Base-by-base conservation (phyloP, 2,113 vertebrate genomes). In the Tapirus terrestris region DNA sequence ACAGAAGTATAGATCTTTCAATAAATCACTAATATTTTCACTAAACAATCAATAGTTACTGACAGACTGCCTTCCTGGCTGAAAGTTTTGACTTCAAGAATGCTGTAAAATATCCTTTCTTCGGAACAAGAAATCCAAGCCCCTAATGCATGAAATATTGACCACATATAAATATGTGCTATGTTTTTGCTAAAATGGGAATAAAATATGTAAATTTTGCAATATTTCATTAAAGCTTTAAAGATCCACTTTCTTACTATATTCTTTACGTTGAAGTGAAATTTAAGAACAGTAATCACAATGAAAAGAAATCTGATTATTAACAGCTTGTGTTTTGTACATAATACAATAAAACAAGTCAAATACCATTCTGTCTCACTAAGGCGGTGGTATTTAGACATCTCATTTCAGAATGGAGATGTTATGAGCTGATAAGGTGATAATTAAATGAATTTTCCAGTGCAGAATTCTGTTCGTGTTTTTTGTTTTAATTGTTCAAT, bases 11-110 rank as follows among this genome's bases (percentile, higher is more conserved):
- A 67, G 4, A 31, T 91, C n/a, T 45, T 73, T 98, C 18, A 77
- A 4, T 96, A 92, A 97, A 65, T 98, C 92, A 87, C 73, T 95
- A 63, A 63, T 94, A 76, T 61, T 95, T 96, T 86, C 27, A 25
- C 45, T 48, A 82, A 97, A 63, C 25, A 93, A 81, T 96, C 82
- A 85, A 68, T 92, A 97, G 25, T 72, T 95, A 68, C 45, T 96
- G 79, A 93, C 93, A 89, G 4, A 92, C 36, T 87, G 29, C 60
- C 31, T 89, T 68, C 65, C 81, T 94, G 53, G 6, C 20, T 97
- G 53, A 79, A 97, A 91, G 20, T 58, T 97, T 93, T 77, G n/a
- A 88, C 9, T 53, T 98, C 1, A 68, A 79, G 2, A 9, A 93
- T 16, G 2, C 29, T 82, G 14, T 53, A 77, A 58, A 53, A 76